Conservation (phyloP, 2,797 vertebrate species). For the Myotis planiceps region DNA sequence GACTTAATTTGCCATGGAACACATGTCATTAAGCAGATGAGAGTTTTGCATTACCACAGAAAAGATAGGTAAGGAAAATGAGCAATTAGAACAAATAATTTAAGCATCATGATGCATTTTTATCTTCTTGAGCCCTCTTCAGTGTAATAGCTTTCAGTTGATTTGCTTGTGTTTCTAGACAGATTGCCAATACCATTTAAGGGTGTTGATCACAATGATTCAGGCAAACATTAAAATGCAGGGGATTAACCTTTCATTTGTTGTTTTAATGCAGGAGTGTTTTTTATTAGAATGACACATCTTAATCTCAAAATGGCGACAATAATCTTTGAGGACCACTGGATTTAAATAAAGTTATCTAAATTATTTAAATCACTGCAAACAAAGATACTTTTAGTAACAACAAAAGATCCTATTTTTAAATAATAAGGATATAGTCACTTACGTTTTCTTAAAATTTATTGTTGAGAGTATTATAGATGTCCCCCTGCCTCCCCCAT, state of each 20-base stretch:
- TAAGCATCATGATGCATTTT: background rate
- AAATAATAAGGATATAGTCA: background rate
- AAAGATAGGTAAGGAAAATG: conserved; percentile 18
- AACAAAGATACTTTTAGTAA: background rate
- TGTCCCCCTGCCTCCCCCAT: too few relatives aligned
- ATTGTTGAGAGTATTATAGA: too few relatives aligned
- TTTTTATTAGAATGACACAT: background rate
- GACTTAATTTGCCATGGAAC: background rate
- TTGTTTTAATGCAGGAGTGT: background rate
- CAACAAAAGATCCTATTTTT: background rate
- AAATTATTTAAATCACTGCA: background rate
- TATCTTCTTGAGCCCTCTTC: background rate
- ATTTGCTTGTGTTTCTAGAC: background rate
- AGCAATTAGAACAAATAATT: background rate
- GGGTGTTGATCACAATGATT: background rate
- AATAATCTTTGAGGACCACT: background rate
- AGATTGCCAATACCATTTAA: background rate
- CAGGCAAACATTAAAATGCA: background rate
- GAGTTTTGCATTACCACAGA: background rate
- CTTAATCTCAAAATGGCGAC: background rate
- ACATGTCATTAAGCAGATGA: background rate
- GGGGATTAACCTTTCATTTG: background rate
- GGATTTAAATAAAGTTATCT: background rate
- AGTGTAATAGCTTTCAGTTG: background rate
- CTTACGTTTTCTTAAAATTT: background rate